These are phyloP conservation scores for Molorchus minor DNA, from an alignment of 2,888 invertebrate genomes.

Conservation along the genomic window DNA sequence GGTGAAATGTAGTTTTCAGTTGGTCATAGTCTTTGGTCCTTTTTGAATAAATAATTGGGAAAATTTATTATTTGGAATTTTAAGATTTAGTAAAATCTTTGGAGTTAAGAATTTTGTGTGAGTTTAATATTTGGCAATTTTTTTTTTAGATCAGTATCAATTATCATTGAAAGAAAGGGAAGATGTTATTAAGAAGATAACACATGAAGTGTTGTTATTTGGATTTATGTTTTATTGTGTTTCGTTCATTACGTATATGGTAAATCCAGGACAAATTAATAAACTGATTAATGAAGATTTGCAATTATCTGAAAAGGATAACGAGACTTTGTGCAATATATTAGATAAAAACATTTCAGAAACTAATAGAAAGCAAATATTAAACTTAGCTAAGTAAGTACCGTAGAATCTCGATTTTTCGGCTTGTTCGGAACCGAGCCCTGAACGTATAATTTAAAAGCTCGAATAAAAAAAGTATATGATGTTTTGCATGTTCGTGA, in stretches of 20 bases:
- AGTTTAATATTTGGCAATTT: no score
- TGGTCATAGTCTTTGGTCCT: no score
- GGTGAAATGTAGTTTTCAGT: no score
- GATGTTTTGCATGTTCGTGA: no score
- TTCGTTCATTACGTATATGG: no score
- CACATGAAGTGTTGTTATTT: constrained; percentile 47
- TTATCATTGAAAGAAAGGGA: constrained; percentile 47
- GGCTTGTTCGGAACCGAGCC: not conserved
- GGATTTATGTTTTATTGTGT: constrained; percentile 59
- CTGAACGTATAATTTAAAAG: no score
- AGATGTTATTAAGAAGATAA: constrained; percentile 44
- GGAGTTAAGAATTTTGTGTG: no score
- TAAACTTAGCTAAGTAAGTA: constrained; percentile 47
- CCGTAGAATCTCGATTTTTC: not conserved
- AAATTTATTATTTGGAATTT: no score
- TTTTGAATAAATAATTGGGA: no score
- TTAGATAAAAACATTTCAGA: constrained; percentile 38
- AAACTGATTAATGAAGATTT: constrained; percentile 44
- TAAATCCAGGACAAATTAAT: no score
- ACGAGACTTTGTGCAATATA: constrained; percentile 32
- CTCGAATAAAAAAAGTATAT: no score
- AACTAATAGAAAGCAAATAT: constrained; percentile 48
- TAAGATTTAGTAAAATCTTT: no score
- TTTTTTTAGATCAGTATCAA: constrained; percentile 50
- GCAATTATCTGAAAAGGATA: constrained; percentile 37